Evolutionary conservation across 2,888 invertebrate genomes (phyloP).

Genomic region (Drosophila niveifrons): DNA sequence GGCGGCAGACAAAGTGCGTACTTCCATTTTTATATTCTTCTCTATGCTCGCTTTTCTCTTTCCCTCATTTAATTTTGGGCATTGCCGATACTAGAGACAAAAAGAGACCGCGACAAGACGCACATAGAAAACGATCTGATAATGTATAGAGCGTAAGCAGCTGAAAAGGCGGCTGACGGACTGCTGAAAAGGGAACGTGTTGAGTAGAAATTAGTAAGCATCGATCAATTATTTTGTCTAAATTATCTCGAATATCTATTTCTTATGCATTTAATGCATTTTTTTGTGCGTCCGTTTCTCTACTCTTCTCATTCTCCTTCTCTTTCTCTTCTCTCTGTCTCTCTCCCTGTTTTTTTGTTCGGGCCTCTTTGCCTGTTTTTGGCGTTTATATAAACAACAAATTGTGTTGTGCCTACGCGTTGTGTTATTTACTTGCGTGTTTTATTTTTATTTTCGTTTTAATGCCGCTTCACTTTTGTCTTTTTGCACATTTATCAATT

Average conservation of each 20-base stretch:
- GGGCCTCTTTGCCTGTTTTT: conserved; percentile 18
- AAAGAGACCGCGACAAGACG: background rate
- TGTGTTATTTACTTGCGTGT: conserved; percentile 48
- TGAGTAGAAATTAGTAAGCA: no score
- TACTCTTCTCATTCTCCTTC: background rate
- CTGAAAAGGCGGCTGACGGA: no score
- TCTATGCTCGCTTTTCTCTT: conserved; percentile 4
- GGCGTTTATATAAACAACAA: conserved; percentile 68
- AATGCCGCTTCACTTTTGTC: conserved; percentile 28
- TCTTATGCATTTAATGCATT: no score
- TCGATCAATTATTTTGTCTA: no score
- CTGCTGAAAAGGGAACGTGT: no score
- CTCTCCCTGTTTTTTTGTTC: background rate
- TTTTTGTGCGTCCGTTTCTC: background rate
- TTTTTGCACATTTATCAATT: conserved; percentile 67
- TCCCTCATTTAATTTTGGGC: conserved; percentile 17
- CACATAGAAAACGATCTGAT: background rate
- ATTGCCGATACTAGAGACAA: background rate
- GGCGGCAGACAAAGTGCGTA: conserved; percentile 56
- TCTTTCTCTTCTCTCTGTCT: no score
- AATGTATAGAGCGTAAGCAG: no score
- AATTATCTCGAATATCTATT: no score
- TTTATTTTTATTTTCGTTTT: conserved; percentile 40
- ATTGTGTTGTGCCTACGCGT: conserved; percentile 72
- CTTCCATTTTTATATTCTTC: background rate